A percentile compares a stretch with the other conserved stretches of the same genome.
Evolutionary conservation across 2,113 vertebrate species (phyloP).

Genomic region (Gymnobelideus leadbeateri): DNA sequence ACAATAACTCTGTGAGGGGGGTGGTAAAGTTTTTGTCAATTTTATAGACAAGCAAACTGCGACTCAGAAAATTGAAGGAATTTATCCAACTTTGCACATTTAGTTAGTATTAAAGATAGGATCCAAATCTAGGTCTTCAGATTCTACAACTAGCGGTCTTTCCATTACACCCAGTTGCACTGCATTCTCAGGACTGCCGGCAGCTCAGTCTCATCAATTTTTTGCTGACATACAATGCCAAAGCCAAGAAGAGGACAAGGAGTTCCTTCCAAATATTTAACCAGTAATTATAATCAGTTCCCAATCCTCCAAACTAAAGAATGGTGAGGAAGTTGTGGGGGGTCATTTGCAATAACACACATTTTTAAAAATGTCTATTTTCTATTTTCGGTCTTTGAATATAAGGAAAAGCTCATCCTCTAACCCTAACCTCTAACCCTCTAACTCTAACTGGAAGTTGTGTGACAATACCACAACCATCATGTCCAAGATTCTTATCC

Average conservation of each 20-base stretch:
- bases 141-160: not conserved
- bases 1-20: not conserved
- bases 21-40: not conserved
- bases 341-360: not conserved
- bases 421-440: not conserved
- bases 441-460: not conserved
- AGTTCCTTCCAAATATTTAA: slow-evolving; percentile 20
- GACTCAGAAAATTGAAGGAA: not conserved
- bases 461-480: not conserved
- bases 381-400: not conserved
- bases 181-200: not conserved
- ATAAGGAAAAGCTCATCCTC: not conserved
- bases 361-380: not conserved
- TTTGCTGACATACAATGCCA: slow-evolving; percentile 39
- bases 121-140: not conserved
- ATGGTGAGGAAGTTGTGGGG: not conserved
- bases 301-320: not conserved
- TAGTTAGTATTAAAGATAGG: not conserved
- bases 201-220: not conserved
- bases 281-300: not conserved
- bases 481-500: not conserved
- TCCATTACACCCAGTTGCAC: not conserved
- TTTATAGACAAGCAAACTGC: not conserved
- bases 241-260: slow-evolving; percentile 41
- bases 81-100: not conserved